Base-by-base conservation (phyloP, 2,113 vertebrate genomes). In the Scopus umbretta region DNA sequence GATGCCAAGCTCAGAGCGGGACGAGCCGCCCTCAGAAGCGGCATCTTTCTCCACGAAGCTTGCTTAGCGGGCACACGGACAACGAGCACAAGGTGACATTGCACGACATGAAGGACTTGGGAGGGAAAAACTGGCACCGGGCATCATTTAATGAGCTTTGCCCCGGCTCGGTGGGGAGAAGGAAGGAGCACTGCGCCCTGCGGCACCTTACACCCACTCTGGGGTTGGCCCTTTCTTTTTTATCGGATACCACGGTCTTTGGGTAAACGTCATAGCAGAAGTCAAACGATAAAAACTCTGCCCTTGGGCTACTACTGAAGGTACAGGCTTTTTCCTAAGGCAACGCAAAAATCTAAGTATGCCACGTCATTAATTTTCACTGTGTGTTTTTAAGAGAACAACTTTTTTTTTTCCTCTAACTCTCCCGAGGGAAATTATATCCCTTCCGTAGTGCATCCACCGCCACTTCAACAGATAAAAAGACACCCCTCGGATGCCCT, bases 81-180 rank as follows among this genome's bases (percentile, higher is more conserved):
- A 40, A 53, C 34, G 12, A 40, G 76, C 40, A 58, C n/a, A 50
- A 42, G 16, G 5, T 11, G 10, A n/a, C 0, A 1, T 58, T 45
- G 36, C 0, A 0, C 1, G 2, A n/a, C 5, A 16, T 1, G 13
- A 86, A 82, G 22, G 43, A 34, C n/a, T 1, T 11, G 9, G 10
- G 5, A 6, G 27, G 27, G 8, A 12, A n/a, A 75, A 88, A 20
- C 3, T 3, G 8, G 43, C 11, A 2, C 59, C 2, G 1, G 40
- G 53, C 49, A 62, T 9, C 0, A 3, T 38, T 65, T 34, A 0
- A 0, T 21, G 25, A 61, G 47, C 61, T 78, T 43, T 55, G 43
- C 38, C 19, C 58, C 53, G 75, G 86, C 30, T 56, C 4, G 0
- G 26, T 17, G 6, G 49, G 49, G 34, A 80, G 34, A 80, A 10